Evolutionary conservation across 1,140 invertebrate species (phyloP), one percentile per base, ranked within the genome.

Genomic region (Leucophenga varia): DNA sequence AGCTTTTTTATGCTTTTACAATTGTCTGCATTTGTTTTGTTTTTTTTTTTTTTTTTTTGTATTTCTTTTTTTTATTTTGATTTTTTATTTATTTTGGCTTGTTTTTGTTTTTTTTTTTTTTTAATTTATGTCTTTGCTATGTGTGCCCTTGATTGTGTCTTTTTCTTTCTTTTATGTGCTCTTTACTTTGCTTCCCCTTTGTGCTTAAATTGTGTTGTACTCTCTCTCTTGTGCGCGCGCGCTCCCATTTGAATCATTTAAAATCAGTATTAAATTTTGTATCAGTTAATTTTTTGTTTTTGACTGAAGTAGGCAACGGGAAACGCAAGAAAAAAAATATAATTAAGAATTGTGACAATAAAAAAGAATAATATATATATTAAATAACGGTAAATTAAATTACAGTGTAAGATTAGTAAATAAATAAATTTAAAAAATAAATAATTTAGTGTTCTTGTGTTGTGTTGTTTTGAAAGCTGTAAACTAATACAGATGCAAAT

Each of bases 261-360:
- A 8, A 8, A 34, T 34, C 13, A 8, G 13, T 8, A 34, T 34
- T 34, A 6, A 34, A 9, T 34, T 8, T 14, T n/a, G 13, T 34
- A n/a, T 34, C 61, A 65, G 63, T 65, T 65, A 65, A 65, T 65
- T 67, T 65, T 67, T 53, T 59, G 63, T 65, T 59, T 63, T 63
- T 67, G 67, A 59, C 61, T 65, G 63, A 67, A 65, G 63, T 59
- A 67, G 63, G 67, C 63, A 67, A 59, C 63, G n/a, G n/a, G n/a
- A 59, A 63, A 57, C 22, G 5, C 22, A 61, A 36, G 52, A 57
- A 55, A 38, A 47, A 38, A 37, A 56, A 37, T 39, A 32, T 37
- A 22, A 49, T 31, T 21, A 31, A 46, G 8, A 47, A 14, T n/a
- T n/a, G 25, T 30, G 31, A 30, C 16, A 43, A 16, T 47, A 37